Conservation (phyloP, 2,113 vertebrate genomes). For the Nothobranchius furzeri region DNA sequence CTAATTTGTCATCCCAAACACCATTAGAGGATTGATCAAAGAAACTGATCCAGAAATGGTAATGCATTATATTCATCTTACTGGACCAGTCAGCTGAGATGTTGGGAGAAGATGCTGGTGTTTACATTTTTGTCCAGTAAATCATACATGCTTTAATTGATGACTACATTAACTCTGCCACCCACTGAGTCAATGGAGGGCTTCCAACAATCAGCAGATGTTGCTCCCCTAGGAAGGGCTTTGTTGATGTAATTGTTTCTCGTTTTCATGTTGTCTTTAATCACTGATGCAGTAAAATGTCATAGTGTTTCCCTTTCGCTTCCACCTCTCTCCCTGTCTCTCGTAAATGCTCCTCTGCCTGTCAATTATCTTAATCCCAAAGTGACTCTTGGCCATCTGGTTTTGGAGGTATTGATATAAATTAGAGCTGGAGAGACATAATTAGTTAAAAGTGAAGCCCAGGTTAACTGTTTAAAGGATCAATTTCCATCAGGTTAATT, state of each 20-base stretch:
- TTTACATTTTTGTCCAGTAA: too few relatives aligned
- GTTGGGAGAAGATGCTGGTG: too few relatives aligned
- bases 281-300: conserved; percentile 4
- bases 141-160: too few relatives aligned
- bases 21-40: too few relatives aligned
- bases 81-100: too few relatives aligned
- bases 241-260: background rate
- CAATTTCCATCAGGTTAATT: conserved; percentile 32
- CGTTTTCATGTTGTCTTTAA: conserved; percentile 14
- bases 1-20: too few relatives aligned
- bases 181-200: background rate
- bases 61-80: too few relatives aligned
- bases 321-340: background rate
- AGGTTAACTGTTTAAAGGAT: conserved; percentile 24
- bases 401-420: conserved; percentile 44
- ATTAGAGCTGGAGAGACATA: conserved; percentile 31
- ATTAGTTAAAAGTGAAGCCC: conserved; percentile 36
- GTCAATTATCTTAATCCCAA: conserved; percentile 50
- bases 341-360: conserved; percentile 44
- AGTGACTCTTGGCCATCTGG: conserved; percentile 41
- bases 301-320: conserved; percentile 10
- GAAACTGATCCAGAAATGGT: too few relatives aligned
- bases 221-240: background rate
- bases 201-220: conserved; percentile 7
- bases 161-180: background rate